Conservation (phyloP, 30 jellyfish, hydroid and myxozoan species). For the Rhopilema esculentum region DNA sequence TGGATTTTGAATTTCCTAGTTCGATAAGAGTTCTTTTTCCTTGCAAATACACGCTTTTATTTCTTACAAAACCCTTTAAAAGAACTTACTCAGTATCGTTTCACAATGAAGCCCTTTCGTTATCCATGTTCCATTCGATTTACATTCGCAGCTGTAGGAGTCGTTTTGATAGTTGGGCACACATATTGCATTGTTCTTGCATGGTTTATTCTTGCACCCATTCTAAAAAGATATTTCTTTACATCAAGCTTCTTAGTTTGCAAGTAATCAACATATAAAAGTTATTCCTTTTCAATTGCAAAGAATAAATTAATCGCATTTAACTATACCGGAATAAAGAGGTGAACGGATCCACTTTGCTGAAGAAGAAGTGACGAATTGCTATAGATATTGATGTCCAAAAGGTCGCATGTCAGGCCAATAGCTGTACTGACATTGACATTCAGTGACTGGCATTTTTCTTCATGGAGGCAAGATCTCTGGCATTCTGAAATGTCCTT, state of each 20-base stretch:
- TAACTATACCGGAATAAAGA: constrained; percentile 23
- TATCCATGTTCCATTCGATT: constrained; percentile 28
- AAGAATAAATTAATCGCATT: background rate
- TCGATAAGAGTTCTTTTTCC: no score
- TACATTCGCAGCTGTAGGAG: constrained; percentile 18
- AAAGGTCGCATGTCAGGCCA: constrained; percentile 10
- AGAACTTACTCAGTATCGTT: background rate
- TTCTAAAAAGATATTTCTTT: background rate
- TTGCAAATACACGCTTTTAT: no score
- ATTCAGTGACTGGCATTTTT: constrained; percentile 34
- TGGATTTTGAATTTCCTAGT: no score
- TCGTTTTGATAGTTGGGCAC: constrained; percentile 25
- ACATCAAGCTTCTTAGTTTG: background rate
- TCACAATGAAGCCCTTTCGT: constrained; percentile 22
- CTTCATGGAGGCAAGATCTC: constrained; percentile 11
- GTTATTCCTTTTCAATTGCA: background rate
- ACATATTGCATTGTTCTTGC: constrained; percentile 37
- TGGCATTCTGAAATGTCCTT: constrained; percentile 13
- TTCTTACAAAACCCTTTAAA: no score
- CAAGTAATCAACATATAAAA: background rate
- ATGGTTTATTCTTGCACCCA: constrained; percentile 29
- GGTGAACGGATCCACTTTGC: constrained; percentile 9
- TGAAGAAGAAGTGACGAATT: constrained; percentile 12
- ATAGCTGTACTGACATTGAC: constrained; percentile 12
- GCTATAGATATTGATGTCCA: constrained; percentile 19